These are phyloP conservation scores for Desmophyllum pertusum DNA, from an alignment of 92 coral and sea anemone species.

Conservation along the genomic window DNA sequence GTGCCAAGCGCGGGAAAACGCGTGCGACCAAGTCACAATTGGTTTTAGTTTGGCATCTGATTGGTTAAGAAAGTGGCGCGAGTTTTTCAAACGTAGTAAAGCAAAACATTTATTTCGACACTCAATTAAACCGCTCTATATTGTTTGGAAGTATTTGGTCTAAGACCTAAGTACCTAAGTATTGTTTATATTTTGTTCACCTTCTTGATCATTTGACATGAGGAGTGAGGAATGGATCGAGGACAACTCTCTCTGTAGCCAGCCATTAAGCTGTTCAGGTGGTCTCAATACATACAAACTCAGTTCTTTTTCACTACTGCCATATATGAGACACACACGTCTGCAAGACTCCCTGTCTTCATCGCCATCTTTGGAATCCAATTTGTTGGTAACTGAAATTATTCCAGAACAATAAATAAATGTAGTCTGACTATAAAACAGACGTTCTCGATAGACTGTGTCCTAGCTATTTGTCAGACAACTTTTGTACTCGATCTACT, in stretches of 20 bases:
- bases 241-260: constrained; percentile 50
- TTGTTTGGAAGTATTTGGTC: not conserved
- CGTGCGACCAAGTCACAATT: no score
- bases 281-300: constrained; percentile 51
- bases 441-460: no score
- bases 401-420: not conserved
- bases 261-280: constrained; percentile 61
- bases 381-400: not conserved
- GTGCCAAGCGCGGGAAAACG: no score
- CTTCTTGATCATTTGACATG: constrained; percentile 36
- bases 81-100: no score
- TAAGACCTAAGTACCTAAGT: no score
- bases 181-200: not conserved
- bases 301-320: constrained; percentile 37
- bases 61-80: no score
- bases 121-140: not conserved
- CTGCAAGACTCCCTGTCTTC: not conserved
- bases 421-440: not conserved
- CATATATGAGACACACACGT: constrained; percentile 56
- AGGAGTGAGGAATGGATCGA: constrained; percentile 12
- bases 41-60: no score
- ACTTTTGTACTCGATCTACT: no score
- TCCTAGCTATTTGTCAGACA: no score
- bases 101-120: no score
- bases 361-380: not conserved